A percentile compares a stretch with the other conserved stretches of the same genome.
These are phyloP conservation scores for Listronotus bonariensis DNA, from an alignment of 1,140 invertebrate genomes.

Conservation along the genomic window DNA sequence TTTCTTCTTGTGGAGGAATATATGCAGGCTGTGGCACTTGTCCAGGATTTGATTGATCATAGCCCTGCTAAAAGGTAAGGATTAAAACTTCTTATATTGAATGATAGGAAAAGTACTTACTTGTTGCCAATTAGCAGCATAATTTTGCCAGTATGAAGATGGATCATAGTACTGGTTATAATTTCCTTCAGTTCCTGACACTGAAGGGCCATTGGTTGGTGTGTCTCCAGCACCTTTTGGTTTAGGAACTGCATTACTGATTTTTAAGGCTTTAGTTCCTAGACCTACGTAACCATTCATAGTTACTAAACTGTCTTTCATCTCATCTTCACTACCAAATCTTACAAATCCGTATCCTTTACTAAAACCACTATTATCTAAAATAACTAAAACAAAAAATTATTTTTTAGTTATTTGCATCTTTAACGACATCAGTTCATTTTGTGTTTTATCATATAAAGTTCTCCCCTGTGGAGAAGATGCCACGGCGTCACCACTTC, in stretches of 20 bases:
- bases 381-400: constrained; percentile 68
- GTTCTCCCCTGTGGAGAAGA: no score
- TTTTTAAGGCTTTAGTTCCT: constrained; percentile 84
- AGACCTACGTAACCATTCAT: constrained; percentile 88
- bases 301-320: constrained; percentile 85
- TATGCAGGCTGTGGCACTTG: constrained; percentile 21
- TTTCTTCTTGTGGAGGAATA: constrained; percentile 37
- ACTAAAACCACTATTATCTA: constrained; percentile 85
- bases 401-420: constrained; percentile 3
- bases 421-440: no score
- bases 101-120: constrained; percentile 26
- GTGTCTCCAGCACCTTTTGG: constrained; percentile 60
- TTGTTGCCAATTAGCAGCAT: constrained; percentile 61
- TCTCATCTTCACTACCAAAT: constrained; percentile 93
- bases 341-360: constrained; percentile 97
- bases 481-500: no score
- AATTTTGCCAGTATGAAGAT: constrained; percentile 77
- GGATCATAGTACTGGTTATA: constrained; percentile 74
- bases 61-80: constrained; percentile 53
- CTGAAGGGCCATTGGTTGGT: constrained; percentile 40
- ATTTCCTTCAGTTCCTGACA: constrained; percentile 52
- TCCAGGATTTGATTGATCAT: constrained; percentile 54
- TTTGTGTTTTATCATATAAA: no score
- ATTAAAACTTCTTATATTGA: constrained; percentile 7
- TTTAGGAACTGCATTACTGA: constrained; percentile 89